These are phyloP conservation scores for Protodeltote pygarga DNA, from an alignment of 2,888 invertebrate genomes.

Conservation along the genomic window DNA sequence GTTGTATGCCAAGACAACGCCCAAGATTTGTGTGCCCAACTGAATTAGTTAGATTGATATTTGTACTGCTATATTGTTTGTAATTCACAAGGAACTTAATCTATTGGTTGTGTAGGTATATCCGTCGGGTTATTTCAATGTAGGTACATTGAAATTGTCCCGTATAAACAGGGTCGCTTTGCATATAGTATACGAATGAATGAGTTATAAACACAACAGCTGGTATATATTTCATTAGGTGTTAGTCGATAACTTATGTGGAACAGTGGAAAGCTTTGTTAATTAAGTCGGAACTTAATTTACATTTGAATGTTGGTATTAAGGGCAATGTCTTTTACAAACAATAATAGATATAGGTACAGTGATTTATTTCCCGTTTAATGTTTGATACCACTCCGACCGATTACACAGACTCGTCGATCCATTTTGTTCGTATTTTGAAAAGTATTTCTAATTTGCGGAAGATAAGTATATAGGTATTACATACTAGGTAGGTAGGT, in stretches of 20 bases:
- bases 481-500: too few relatives aligned
- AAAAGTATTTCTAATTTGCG: too few relatives aligned
- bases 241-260: slow-evolving; percentile 24
- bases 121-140: slow-evolving; percentile 3
- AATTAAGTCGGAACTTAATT: too few relatives aligned
- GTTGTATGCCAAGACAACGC: slow-evolving; percentile 20
- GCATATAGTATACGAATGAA: neutral
- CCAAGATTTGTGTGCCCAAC: slow-evolving; percentile 30
- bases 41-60: slow-evolving; percentile 37
- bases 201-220: slow-evolving; percentile 2
- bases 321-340: too few relatives aligned
- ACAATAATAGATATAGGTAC: too few relatives aligned
- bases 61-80: slow-evolving; percentile 12
- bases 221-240: slow-evolving; percentile 10
- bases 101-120: slow-evolving; percentile 8
- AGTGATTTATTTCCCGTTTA: too few relatives aligned
- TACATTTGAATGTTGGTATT: too few relatives aligned
- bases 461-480: too few relatives aligned
- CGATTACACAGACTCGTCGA: too few relatives aligned
- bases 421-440: too few relatives aligned
- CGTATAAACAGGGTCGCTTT: slow-evolving; percentile 6
- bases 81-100: slow-evolving; percentile 27
- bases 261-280: too few relatives aligned
- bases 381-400: too few relatives aligned
- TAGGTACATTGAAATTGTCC: slow-evolving; percentile 22